Evolutionary conservation across 23 tunicate genomes (phyloP), one percentile per base, ranked within the genome.

Genomic region (Corella eumyota): DNA sequence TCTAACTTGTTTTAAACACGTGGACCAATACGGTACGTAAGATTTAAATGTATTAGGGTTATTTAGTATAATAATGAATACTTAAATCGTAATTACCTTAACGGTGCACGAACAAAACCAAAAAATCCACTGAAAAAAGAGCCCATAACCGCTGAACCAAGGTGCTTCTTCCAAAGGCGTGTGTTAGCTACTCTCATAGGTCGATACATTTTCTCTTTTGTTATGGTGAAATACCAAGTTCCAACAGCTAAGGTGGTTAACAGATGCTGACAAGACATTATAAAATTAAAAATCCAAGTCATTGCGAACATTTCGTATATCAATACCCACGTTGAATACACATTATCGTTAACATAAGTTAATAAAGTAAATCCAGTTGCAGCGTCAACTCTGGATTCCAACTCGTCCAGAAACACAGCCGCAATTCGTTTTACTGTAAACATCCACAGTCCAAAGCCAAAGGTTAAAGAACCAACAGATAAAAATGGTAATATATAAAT

Each of bases 81-180:
- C 22, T 51, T n/a, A 31, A 15, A 32, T 60, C 15, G 3, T 6
- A 60, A 58, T 22, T 56, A 85, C 95, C 95, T 85, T 24, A 85
- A 60, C 6, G 95, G 95, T 1, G 95, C 79, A 71, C 77, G 60
- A 22, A 85, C 26, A 25, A 68, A 23, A 0, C 85, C 95, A 50
- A 85, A 77, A 50, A 46, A 77, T 29, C 85, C 85, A 58, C 50
- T 66, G 17, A 85, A 33, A 3, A 85, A 71, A 26, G 71, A 77
- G 9, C 95, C 95, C 5, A 60, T 50, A 2, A 60, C 75, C 36
- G 85, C 95, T 3, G 95, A 64, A 34, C 95, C 95, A 21, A 85
- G 64, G 33, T 85, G 95, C 40, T 65, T 66, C 60, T 85, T 46
- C 6, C 77, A 59, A 38, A 85, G 36, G n/a, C 95, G 55, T 29